Percentiles rank a stretch among this genome's conserved stretches.
Evolutionary conservation across 2,113 vertebrate species (phyloP).

Genomic region (Cyanoderma ruficeps): DNA sequence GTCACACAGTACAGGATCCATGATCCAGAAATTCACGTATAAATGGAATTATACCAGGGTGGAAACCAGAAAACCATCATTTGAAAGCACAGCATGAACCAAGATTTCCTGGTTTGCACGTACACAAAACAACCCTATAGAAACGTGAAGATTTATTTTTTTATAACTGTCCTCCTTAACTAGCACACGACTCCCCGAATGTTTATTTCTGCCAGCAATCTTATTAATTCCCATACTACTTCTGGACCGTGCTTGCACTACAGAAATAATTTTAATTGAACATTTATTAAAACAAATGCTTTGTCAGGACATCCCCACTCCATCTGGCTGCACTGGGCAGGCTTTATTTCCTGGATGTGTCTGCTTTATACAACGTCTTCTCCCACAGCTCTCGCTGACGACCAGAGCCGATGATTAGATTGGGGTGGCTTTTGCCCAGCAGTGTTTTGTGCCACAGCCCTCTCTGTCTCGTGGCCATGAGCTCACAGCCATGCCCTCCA

Average conservation of each 20-base stretch:
- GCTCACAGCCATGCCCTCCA: neutral
- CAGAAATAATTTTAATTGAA: slow-evolving; percentile 58
- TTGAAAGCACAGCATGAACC: neutral
- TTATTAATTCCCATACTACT: slow-evolving; percentile 51
- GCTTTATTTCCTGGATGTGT: slow-evolving; percentile 52
- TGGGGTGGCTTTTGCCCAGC: slow-evolving; percentile 13
- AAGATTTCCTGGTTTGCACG: neutral
- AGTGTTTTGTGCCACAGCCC: neutral
- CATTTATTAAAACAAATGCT: slow-evolving; percentile 58
- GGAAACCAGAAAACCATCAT: neutral
- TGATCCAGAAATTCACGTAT: neutral
- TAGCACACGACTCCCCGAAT: neutral
- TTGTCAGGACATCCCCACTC: slow-evolving; percentile 55
- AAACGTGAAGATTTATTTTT: neutral
- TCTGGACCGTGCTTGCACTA: slow-evolving; percentile 6
- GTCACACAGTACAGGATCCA: neutral
- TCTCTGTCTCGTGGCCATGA: neutral
- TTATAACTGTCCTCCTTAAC: neutral
- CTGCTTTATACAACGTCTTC: slow-evolving; percentile 39
- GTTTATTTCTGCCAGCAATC: slow-evolving; percentile 4
- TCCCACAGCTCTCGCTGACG: slow-evolving; percentile 12
- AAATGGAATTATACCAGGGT: neutral
- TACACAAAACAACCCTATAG: neutral
- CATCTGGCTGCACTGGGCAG: slow-evolving; percentile 52
- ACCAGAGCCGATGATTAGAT: slow-evolving; percentile 48